Evolutionary conservation across 2,113 vertebrate species (phyloP), one percentile per base, ranked within the genome.

Genomic region (Pogona vitticeps): DNA sequence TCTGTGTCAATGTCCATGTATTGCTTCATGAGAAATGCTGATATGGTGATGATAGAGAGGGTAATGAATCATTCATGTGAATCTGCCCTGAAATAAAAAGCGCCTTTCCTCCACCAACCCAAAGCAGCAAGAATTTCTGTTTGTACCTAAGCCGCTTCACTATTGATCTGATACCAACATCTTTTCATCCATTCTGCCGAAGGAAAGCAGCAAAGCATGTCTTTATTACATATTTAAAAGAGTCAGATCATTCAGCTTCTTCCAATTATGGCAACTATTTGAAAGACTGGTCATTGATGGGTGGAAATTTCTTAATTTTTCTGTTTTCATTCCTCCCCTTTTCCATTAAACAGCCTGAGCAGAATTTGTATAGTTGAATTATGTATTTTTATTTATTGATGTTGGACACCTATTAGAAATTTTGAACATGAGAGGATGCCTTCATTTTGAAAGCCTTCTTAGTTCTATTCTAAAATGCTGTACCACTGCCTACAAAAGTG

Each of bases 171-270:
- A 76, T 20, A 26, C 38, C 28, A 63, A 26, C 26, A 75, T 72
- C 23, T 12, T 23, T 75, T 59, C 33, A 20, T 21, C 72, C 23
- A 61, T 18, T 38, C 72, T 76, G 71, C 83, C 7, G 23, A 77
- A 68, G 28, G 61, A 68, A 71, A 83, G 42, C 80, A 85, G 90
- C 89, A 91, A 38, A 71, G 91, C 70, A 91, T 91, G 91, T 91
- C 92, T 91, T 93, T 87, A 91, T 93, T 67, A 26, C 87, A 85
- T 63, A 92, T 89, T 91, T 52, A 52, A 88, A 87, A 70, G 61
- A 85, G 94, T 93, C 91, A 84, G 28, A 86, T 84, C 76, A 91
- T 89, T 65, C 88, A 23, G 31, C 88, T 46, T 83, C 86, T 68
- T 83, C 73, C 78, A 91, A 31, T 91, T 80, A 65, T 28, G 82